Base-by-base conservation (phyloP, 2,888 invertebrate genomes). In the Epirrita christyi region DNA sequence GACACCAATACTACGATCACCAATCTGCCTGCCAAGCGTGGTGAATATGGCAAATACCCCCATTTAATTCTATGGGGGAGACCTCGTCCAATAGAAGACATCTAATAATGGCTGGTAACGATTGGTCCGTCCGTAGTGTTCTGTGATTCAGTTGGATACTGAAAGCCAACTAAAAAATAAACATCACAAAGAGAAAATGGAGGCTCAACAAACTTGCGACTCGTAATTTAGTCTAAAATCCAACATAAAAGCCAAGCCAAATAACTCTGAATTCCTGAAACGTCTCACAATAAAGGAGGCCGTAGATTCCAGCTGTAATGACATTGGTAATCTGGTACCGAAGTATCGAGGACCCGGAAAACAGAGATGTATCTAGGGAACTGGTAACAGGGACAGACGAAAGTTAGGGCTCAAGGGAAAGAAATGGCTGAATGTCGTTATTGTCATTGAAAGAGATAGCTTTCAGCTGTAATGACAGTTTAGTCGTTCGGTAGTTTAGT, bases 281-380 rank as follows among this genome's bases (percentile, higher is more conserved):
- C 40, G 37, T 44, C 36, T 55, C 54, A 55, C 55, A 59, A 55
- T 61, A 42, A 55, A 44, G 34, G 58, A 50, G 58, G 52, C 55
- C 36, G 55, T 62, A 50, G 52, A 54, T 55, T 55, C 55, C 48
- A 15, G 43, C 59, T 55, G 55, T 59, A 62, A 62, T 62, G 61
- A 62, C 52, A 55, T 58, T 55, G 49, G 55, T 53, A 50, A 58
- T 62, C 55, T 59, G 58, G 52, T 59, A 37, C 41, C 45, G 58
- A 37, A 58, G 61, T 44, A 51, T 45, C 52, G 49, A 52, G 38
- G 40, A 45, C 29, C n/a, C 29, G 40, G 28, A 36, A 10, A 5
- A 3, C 44, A 45, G 58, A 21, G 38, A 8, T 29, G 47, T n/a
- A 46, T 9, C 34, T 14, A 54, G 54, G 48, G 10, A 9, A 1